A percentile compares a stretch with the other conserved stretches of the same genome.
Conservation (phyloP, 2,113 vertebrate species). For the Phoenicopterus ruber region DNA sequence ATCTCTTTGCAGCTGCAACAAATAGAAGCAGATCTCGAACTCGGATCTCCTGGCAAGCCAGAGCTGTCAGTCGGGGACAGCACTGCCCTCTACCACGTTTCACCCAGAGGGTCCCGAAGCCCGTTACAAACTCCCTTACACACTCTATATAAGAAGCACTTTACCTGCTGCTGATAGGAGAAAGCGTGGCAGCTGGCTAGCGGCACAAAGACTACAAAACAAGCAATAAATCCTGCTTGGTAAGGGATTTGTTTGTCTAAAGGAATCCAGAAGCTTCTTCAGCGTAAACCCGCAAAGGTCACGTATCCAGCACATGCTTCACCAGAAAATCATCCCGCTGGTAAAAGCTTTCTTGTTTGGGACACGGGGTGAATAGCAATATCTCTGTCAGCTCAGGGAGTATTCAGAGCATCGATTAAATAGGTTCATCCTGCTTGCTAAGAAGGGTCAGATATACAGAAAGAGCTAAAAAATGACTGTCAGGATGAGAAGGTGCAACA, state of each 20-base stretch:
- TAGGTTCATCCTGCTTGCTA: background rate
- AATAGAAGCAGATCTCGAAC: background rate
- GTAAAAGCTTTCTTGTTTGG: constrained; percentile 27
- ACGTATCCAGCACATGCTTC: background rate
- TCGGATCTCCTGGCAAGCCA: background rate
- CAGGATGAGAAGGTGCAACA: background rate
- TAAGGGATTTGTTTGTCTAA: constrained; percentile 3
- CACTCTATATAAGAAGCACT: background rate
- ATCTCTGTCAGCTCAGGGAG: background rate
- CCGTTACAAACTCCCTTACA: background rate
- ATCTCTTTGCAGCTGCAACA: background rate
- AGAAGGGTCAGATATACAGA: background rate
- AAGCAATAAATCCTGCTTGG: background rate
- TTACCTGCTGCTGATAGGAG: background rate
- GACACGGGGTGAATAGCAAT: background rate
- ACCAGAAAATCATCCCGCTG: constrained; percentile 20
- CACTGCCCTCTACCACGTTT: fast-evolving
- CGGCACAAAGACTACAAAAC: background rate
- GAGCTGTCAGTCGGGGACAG: background rate
- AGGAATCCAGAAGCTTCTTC: constrained; percentile 20
- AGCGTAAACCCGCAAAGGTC: constrained; percentile 32
- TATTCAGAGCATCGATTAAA: background rate
- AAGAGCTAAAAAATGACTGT: background rate
- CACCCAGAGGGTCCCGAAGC: background rate
- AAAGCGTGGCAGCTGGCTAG: background rate